These are phyloP conservation scores for Lordiphosa clarofinis DNA, from an alignment of 1,140 invertebrate genomes.

Conservation along the genomic window DNA sequence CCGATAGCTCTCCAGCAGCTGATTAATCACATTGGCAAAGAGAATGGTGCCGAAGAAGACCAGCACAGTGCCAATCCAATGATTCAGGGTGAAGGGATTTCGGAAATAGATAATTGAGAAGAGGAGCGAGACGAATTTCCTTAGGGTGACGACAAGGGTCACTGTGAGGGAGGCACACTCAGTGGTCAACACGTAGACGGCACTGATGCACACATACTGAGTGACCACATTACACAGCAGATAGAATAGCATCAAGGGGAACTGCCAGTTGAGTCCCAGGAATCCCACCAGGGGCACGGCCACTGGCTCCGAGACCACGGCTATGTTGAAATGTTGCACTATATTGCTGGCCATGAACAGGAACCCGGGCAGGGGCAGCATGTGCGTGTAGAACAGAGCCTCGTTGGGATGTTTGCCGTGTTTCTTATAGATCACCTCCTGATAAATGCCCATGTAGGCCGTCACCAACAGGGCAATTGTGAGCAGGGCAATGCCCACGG, in stretches of 20 bases:
- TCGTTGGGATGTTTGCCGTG: slow-evolving; percentile 97
- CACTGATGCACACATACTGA: slow-evolving; percentile 97
- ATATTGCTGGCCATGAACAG: slow-evolving; percentile 85
- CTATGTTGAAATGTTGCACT: slow-evolving; percentile 84
- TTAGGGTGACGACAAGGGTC: slow-evolving; percentile 95
- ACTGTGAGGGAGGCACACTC: slow-evolving; percentile 97
- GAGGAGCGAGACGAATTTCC: slow-evolving; percentile 96
- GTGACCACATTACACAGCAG: slow-evolving; percentile 93
- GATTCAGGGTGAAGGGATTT: slow-evolving; percentile 94
- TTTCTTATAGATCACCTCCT: slow-evolving; percentile 92
- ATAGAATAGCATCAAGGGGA: slow-evolving; percentile 90
- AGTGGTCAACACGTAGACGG: slow-evolving; percentile 95
- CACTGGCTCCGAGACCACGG: slow-evolving; percentile 51
- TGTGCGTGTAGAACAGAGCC: slow-evolving; percentile 93
- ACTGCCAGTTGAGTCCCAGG: slow-evolving; percentile 81
- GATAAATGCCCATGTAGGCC: slow-evolving; percentile 97
- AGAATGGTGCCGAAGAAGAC: slow-evolving; percentile 97
- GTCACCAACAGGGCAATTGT: slow-evolving; percentile 95
- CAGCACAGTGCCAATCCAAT: slow-evolving; percentile 95
- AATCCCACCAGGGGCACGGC: slow-evolving; percentile 77
- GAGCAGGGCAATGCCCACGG: slow-evolving; percentile 90
- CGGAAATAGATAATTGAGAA: slow-evolving; percentile 98
- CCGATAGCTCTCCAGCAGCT: slow-evolving; percentile 50
- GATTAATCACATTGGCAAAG: slow-evolving; percentile 82
- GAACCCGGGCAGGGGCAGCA: slow-evolving; percentile 68